phyloP scores from a whole-genome alignment of 2,113 vertebrate genomes.

The Gavialis gangeticus region DNA sequence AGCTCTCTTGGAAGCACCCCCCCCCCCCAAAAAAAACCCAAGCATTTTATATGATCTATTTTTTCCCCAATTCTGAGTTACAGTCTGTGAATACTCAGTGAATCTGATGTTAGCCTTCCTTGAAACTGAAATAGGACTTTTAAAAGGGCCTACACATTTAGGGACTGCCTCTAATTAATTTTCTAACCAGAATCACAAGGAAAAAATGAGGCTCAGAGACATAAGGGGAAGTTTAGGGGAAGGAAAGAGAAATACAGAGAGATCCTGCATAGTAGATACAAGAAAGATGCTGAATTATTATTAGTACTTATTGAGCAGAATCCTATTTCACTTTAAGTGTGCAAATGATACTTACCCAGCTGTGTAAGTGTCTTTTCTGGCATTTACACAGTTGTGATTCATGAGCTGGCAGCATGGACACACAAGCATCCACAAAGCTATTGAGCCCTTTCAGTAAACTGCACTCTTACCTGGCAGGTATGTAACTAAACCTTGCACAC shows the following conservation, averaged over 20 bases:
- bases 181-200: not conserved
- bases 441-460: too few species aligned
- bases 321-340: too few species aligned
- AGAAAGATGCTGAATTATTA: not conserved
- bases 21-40: too few species aligned
- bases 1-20: accelerated
- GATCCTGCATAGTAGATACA: not conserved
- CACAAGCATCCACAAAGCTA: too few species aligned
- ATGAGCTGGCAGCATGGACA: too few species aligned
- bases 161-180: not conserved
- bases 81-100: not conserved
- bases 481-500: too few species aligned
- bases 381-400: too few species aligned
- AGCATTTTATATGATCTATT: accelerated
- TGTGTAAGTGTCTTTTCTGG: too few species aligned
- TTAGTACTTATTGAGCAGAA: not conserved
- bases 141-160: not conserved
- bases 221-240: accelerated
- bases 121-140: not conserved
- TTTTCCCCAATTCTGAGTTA: not conserved
- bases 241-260: not conserved
- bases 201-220: not conserved
- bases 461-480: too few species aligned
- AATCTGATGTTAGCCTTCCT: not conserved
- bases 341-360: too few species aligned